Percentiles rank a stretch among this genome's conserved stretches.
Conservation (phyloP, 2,888 invertebrate genomes). For the Dioctria rufipes region DNA sequence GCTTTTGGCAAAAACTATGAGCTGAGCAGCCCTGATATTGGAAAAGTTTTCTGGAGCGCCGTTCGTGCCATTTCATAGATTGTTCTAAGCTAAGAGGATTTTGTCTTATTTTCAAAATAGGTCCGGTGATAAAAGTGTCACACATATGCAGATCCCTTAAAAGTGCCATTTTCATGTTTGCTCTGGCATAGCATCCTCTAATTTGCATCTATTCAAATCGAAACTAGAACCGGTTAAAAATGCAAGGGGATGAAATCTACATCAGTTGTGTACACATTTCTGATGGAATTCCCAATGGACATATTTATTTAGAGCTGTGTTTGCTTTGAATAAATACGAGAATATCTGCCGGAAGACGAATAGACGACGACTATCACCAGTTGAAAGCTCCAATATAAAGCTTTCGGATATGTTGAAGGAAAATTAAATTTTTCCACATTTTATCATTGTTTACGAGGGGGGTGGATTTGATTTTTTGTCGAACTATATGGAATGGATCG, state of each 20-base stretch:
- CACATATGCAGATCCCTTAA: neutral
- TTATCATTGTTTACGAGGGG: neutral
- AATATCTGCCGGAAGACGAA: neutral
- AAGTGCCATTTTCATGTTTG: neutral
- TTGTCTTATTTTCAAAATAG: slow-evolving; percentile 22
- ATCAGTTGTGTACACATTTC: slow-evolving; percentile 2
- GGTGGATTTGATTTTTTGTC: too few species aligned
- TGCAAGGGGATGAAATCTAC: neutral
- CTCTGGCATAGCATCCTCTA: neutral
- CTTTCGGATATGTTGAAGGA: too few species aligned
- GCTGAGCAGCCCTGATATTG: neutral
- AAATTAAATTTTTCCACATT: neutral
- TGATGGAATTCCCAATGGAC: slow-evolving; percentile 6
- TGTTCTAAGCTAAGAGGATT: slow-evolving; percentile 9
- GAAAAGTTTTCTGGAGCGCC: slow-evolving; percentile 5
- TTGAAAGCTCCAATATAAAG: too few species aligned
- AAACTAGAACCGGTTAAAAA: slow-evolving; percentile 10
- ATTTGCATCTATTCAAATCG: slow-evolving; percentile 28
- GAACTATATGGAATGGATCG: too few species aligned
- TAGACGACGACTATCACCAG: neutral
- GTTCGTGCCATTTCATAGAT: neutral
- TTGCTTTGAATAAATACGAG: slow-evolving; percentile 20
- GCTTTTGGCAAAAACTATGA: neutral
- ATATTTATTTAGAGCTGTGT: slow-evolving; percentile 21
- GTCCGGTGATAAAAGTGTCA: neutral